These are phyloP conservation scores for Tryphoninae sp. DNA, from an alignment of 2,888 invertebrate genomes.

Conservation along the genomic window DNA sequence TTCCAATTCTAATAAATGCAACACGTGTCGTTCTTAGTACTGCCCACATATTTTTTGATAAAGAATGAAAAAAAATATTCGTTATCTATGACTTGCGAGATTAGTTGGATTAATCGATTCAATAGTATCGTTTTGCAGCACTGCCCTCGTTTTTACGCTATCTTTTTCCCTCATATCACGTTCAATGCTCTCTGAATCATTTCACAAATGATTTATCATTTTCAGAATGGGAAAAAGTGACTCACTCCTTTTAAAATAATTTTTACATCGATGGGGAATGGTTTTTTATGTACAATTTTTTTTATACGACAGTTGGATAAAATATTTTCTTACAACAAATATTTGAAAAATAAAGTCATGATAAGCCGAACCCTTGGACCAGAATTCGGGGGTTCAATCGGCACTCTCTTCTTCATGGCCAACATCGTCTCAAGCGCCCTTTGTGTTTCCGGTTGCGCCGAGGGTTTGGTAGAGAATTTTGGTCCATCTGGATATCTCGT, in stretches of 20 bases:
- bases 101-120: conserved; percentile 5
- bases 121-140: conserved; percentile 16
- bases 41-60: conserved; percentile 39
- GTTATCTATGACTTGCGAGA: not conserved
- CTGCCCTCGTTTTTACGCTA: conserved; percentile 1
- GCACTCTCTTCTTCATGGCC: conserved; percentile 98
- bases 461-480: conserved; percentile 94
- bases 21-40: conserved; percentile 1
- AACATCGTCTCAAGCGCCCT: conserved; percentile 98
- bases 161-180: conserved; percentile 21
- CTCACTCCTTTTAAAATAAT: not conserved
- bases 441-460: conserved; percentile 97
- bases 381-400: conserved; percentile 99
- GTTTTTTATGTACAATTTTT: not conserved
- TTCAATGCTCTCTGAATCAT: conserved; percentile 23
- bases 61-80: not conserved
- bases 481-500: conserved; percentile 90
- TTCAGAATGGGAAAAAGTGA: not conserved
- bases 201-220: not conserved
- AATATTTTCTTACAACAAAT: conserved; percentile 45
- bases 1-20: not conserved
- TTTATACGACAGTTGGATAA: conserved; percentile 64
- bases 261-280: not conserved
- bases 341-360: conserved; percentile 89
- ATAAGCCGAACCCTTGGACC: conserved; percentile 98